Evolutionary conservation across 2,113 vertebrate species (phyloP).

Genomic region (Gymnarchus niloticus): DNA sequence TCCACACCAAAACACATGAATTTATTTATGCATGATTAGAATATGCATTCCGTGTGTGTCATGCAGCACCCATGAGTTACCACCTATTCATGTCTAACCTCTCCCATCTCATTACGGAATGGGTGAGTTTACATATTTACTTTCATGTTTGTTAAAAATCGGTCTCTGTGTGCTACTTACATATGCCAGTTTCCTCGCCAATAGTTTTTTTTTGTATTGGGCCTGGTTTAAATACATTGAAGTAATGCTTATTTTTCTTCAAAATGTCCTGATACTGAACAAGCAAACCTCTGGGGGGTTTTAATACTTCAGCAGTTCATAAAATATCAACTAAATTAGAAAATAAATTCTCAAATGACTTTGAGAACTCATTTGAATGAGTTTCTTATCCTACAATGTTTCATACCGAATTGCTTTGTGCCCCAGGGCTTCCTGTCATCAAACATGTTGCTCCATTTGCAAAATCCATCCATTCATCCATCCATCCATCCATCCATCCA

Average conservation of each 20-base stretch:
- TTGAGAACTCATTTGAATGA: slow-evolving; percentile 8
- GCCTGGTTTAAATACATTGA: not conserved
- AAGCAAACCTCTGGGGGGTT: not conserved
- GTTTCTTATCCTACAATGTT: not conserved
- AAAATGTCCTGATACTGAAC: not conserved
- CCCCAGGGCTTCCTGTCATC: not conserved
- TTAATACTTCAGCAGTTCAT: slow-evolving; percentile 10
- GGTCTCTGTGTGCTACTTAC: not conserved
- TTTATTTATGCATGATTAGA: not conserved
- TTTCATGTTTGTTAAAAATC: not conserved
- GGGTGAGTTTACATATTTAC: not conserved
- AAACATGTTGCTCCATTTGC: not conserved
- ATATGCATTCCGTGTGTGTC: not conserved
- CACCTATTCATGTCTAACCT: not conserved
- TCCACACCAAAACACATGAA: not conserved
- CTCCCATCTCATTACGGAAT: not conserved
- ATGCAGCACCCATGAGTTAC: not conserved
- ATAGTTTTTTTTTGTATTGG: not conserved
- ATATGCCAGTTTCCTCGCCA: not conserved
- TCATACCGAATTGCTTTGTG: not conserved
- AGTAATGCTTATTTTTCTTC: slow-evolving; percentile 11
- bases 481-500: too few species aligned
- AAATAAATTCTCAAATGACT: slow-evolving; percentile 4
- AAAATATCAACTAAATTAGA: not conserved
- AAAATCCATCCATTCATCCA: too few species aligned